Evolutionary conservation across 2,888 invertebrate species (phyloP), one percentile per base, ranked within the genome.

Genomic region (Biston betularia): DNA sequence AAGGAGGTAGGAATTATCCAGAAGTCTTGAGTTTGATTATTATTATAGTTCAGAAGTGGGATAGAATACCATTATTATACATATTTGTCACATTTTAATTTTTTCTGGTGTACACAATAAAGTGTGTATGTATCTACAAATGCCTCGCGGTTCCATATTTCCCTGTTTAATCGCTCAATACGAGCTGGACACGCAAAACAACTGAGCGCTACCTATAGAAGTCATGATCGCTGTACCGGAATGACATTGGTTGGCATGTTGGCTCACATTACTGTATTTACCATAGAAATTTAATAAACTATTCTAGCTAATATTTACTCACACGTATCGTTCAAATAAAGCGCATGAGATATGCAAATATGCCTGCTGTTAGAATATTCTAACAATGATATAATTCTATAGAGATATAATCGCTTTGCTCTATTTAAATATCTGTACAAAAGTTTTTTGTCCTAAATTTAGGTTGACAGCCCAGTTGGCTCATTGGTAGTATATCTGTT

Each of bases 191-290:
- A 40, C 11, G 33, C 54, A 48, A 59, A 49, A 11, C 15, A 58
- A 58, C 48, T 7, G 54, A 53, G 35, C 15, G 11, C 5, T 48
- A 5, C 24, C 52, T 46, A 24, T 24, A 24, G 24, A 1, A 24
- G 52, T 48, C 34, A 50, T 40, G 14, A 11, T 60, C 9, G 53
- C n/a, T 54, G 50, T 50, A 50, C 56, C 56, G 56, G 45, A 59
- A 68, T 63, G 60, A 56, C 56, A 63, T 63, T 59, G 52, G 59
- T 46, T 34, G 15, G 42, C 42, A 48, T 53, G 53, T 53, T 24
- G 40, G 24, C n/a, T 48, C 10, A 46, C 46, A 48, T 56, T 45
- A 61, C 50, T 53, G n/a, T 52, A 52, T 59, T 54, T 59, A 54
- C 53, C 9, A 38, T 38, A 38, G 38, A 6, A 8, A 38, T 38